These are phyloP conservation scores for Acleris emargana DNA, from an alignment of 2,888 invertebrate species.

Conservation along the genomic window DNA sequence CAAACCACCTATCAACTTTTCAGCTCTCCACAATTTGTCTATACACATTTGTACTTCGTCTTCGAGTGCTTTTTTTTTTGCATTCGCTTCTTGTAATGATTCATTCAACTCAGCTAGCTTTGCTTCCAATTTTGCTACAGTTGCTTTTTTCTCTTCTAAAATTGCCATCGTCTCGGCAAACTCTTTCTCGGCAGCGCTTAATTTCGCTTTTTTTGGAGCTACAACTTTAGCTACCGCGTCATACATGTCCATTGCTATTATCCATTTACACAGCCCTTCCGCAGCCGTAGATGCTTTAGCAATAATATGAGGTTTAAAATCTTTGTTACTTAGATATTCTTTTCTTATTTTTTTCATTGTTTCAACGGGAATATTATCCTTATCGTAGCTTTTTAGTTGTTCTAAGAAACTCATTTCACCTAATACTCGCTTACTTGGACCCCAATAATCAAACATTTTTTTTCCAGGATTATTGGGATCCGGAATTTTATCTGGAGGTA, in stretches of 20 bases:
- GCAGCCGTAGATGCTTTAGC: constrained; percentile 97
- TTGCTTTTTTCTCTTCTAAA: constrained; percentile 91
- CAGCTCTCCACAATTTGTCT: constrained; percentile 92
- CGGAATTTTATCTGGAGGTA: constrained; percentile 89
- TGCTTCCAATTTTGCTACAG: constrained; percentile 90
- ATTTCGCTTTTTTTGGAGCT: constrained; percentile 93
- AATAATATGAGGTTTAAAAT: constrained; percentile 91
- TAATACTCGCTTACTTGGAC: constrained; percentile 91
- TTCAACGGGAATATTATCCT: constrained; percentile 90
- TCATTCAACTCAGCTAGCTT: constrained; percentile 88
- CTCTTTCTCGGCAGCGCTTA: constrained; percentile 91
- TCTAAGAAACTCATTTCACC: constrained; percentile 92
- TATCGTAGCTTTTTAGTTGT: constrained; percentile 90
- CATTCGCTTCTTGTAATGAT: constrained; percentile 86
- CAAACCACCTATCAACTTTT: constrained; percentile 93
- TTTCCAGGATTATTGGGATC: constrained; percentile 87
- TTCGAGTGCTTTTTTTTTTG: constrained; percentile 87
- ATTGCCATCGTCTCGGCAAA: constrained; percentile 93
- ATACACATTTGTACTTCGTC: constrained; percentile 91
- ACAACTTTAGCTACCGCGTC: constrained; percentile 92
- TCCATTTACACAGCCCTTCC: constrained; percentile 96
- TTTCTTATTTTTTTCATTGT: constrained; percentile 90
- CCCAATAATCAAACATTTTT: constrained; percentile 92
- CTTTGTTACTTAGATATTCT: constrained; percentile 89
- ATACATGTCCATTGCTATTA: constrained; percentile 94